Percentiles rank a stretch among this genome's conserved stretches.
These are phyloP conservation scores for Alligator mississippiensis DNA, from an alignment of 2,113 vertebrate genomes.

Conservation along the genomic window DNA sequence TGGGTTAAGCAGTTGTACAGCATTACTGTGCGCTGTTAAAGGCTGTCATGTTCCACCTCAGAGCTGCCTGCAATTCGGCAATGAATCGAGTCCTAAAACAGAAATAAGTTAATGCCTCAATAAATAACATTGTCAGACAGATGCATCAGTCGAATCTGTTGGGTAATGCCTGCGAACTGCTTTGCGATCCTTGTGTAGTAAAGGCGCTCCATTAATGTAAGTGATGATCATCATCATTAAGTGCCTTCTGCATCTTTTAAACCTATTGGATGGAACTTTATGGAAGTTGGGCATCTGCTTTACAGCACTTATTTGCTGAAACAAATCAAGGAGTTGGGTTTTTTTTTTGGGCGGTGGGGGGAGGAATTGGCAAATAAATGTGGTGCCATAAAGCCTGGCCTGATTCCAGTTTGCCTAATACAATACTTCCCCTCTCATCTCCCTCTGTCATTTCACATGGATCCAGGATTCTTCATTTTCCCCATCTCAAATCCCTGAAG, in stretches of 20 bases:
- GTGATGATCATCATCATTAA: constrained; percentile 45
- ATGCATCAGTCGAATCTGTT: neutral
- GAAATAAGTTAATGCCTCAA: constrained; percentile 7
- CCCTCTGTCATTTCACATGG: constrained; percentile 26
- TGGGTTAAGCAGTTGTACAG: neutral
- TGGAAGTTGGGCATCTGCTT: constrained; percentile 49
- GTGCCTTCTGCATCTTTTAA: constrained; percentile 30
- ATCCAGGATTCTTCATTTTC: constrained; percentile 40
- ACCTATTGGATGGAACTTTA: neutral
- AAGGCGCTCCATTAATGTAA: constrained; percentile 43
- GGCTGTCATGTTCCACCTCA: constrained; percentile 39
- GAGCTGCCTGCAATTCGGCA: constrained; percentile 44
- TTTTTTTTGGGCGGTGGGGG: constrained; percentile 17
- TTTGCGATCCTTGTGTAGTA: constrained; percentile 9
- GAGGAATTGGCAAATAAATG: constrained; percentile 69
- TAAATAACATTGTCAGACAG: constrained; percentile 27
- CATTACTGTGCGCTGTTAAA: neutral
- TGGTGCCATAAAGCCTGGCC: constrained; percentile 47
- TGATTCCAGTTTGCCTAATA: constrained; percentile 46
- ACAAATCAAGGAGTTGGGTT: constrained; percentile 66
- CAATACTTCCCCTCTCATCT: constrained; percentile 7
- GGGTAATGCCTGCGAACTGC: constrained; percentile 37
- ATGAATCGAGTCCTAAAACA: neutral
- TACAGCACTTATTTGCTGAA: constrained; percentile 60
- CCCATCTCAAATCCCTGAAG: neutral